Evolutionary conservation across 2,888 invertebrate species (phyloP), one percentile per base, ranked within the genome.

Genomic region (Brachyptera putata): DNA sequence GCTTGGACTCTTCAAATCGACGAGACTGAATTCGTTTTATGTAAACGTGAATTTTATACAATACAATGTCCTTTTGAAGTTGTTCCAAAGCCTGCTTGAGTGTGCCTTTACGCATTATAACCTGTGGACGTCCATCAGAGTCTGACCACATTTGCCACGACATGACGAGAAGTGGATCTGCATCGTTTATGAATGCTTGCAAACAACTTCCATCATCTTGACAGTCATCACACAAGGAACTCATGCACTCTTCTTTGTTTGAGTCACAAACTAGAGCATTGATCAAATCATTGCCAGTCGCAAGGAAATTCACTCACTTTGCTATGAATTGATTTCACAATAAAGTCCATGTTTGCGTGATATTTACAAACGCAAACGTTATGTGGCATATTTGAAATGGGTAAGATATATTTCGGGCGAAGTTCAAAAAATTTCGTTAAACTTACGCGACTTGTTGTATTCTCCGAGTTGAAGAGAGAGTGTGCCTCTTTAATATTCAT

Each of bases 291-390:
- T 13, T 25, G 5, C 48, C 25, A 48, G n/a, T 34, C 5, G 16
- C 25, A 41, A 7, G 22, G n/a, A 9, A 46, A 57, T 14, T 3
- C 21, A 16, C 1, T 1, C 34, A 13, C 46, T 55, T 56, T 36
- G 13, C 24, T 49, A 26, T 49, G n/a, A 18, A 58, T 14, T 13
- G 58, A 22, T 59, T 60, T 56, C 37, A 57, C 41, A 2, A 60
- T 13, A 26, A 57, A 57, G 3, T 41, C 48, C 14, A 60, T 30
- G 26, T 57, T 60, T 39, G 56, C 43, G 21, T 60, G 60, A 25
- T 57, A 57, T 3, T 37, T 37, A n/a, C n/a, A n/a, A n/a, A n/a
- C n/a, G n/a, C n/a, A n/a, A n/a, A n/a, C n/a, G n/a, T n/a, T n/a
- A n/a, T 53, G 59, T 57, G 56, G 55, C 39, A 56, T 41, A 9